Evolutionary conservation across 1,140 invertebrate species (phyloP).

Genomic region (Babylonia areolata): DNA sequence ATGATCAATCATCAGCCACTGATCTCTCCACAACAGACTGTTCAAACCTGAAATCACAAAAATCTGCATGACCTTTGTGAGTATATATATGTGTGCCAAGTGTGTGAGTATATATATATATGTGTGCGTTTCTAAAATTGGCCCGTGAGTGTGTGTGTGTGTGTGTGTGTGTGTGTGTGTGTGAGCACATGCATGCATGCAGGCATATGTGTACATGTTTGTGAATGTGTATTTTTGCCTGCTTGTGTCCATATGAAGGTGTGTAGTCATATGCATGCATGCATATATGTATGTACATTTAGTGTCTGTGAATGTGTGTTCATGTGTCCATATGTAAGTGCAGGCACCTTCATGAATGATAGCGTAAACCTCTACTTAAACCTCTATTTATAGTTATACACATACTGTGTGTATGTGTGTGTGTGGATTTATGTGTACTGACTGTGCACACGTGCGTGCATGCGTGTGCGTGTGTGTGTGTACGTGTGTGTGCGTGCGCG

Average conservation of each 20-base stretch:
- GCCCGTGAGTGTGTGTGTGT: conserved; percentile 12
- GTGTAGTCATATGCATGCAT: not conserved
- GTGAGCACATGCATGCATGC: not conserved
- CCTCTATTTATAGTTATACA: no score
- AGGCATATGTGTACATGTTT: conserved; percentile 18
- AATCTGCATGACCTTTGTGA: no score
- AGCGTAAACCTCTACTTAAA: no score
- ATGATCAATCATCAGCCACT: not conserved
- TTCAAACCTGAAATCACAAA: conserved; percentile 2
- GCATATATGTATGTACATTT: no score
- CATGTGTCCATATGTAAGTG: no score
- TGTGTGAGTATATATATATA: not conserved
- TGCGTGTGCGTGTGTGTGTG: conserved; percentile 42
- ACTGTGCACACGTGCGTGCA: no score
- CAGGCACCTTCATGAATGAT: no score
- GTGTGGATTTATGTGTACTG: no score
- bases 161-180: conserved; percentile 19
- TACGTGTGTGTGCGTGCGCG: conserved; percentile 41
- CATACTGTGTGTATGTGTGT: no score
- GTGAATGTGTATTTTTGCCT: conserved; percentile 30
- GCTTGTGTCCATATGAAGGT: no score
- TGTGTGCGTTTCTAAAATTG: not conserved
- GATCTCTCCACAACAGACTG: not conserved
- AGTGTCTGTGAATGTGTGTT: no score
- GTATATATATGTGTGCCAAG: no score